A percentile compares a stretch with the other conserved stretches of the same genome.
phyloP scores from a whole-genome alignment of 2,113 vertebrate genomes.

The Aegotheles bennettii region DNA sequence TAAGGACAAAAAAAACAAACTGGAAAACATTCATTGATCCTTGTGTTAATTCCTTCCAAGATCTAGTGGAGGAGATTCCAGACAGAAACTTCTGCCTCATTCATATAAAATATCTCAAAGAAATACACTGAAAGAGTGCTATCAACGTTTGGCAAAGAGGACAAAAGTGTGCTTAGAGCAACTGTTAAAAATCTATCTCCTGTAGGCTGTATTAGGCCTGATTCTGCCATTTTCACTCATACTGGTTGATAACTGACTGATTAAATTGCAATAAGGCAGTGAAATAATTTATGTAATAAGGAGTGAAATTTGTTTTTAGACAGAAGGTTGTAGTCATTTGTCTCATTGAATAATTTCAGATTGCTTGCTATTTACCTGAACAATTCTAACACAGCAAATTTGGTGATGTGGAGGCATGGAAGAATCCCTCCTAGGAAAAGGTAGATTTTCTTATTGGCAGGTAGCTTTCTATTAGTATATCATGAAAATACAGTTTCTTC shows the following conservation, averaged over 20 bases:
- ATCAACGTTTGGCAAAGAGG: background rate
- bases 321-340: background rate
- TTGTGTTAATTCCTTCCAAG: background rate
- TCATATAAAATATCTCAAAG: background rate
- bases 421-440: background rate
- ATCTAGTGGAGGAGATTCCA: background rate
- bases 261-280: background rate
- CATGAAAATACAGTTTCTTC: background rate
- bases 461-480: background rate
- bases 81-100: background rate
- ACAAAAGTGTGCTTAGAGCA: background rate
- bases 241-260: background rate
- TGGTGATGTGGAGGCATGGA: background rate
- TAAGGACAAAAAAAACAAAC: background rate
- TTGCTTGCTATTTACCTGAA: background rate
- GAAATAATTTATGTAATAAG: background rate
- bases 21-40: background rate
- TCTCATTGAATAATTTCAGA: background rate
- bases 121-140: background rate
- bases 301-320: background rate
- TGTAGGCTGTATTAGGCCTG: background rate
- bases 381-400: background rate
- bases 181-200: background rate
- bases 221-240: background rate
- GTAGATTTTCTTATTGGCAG: background rate